Evolutionary conservation across 2,888 invertebrate species (phyloP).

Genomic region (Linyphia triangularis): DNA sequence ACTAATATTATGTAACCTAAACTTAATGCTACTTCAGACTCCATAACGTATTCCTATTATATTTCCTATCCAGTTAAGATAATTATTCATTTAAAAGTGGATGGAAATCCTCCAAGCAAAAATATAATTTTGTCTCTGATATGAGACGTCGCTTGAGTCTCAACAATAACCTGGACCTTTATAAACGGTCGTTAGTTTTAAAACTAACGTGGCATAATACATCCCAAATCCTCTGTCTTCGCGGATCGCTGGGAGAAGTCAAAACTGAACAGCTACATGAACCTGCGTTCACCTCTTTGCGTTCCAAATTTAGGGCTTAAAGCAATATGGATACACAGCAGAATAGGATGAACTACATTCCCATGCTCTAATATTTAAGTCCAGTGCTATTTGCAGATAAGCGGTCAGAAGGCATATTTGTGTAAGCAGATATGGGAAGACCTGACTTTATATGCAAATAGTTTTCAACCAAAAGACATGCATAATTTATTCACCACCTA

Average conservation of each 20-base stretch:
- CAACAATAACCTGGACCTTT: constrained; percentile 27
- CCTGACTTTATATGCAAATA: constrained; percentile 50
- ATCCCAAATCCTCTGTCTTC: constrained; percentile 44
- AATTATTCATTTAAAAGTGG: constrained; percentile 1
- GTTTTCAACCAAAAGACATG: constrained; percentile 48
- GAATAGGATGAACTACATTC: constrained; percentile 11
- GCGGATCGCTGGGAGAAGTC: constrained; percentile 45
- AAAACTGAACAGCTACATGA: constrained; percentile 48
- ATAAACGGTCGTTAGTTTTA: constrained; percentile 42
- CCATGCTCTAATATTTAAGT: constrained; percentile 29
- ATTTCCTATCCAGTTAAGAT: no score
- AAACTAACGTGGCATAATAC: constrained; percentile 28
- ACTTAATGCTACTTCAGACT: no score
- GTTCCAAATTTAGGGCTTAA: constrained; percentile 47
- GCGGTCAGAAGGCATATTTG: constrained; percentile 50
- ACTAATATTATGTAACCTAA: no score
- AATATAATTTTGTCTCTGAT: constrained; percentile 5
- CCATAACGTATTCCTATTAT: no score
- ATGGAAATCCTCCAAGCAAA: constrained; percentile 23
- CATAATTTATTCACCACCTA: constrained; percentile 62
- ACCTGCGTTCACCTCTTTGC: not conserved
- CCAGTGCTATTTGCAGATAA: constrained; percentile 54
- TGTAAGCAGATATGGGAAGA: constrained; percentile 50
- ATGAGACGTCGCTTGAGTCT: constrained; percentile 9
- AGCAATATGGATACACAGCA: constrained; percentile 51